Evolutionary conservation across 2,888 invertebrate genomes (phyloP).

Genomic region (Eurois occulta): DNA sequence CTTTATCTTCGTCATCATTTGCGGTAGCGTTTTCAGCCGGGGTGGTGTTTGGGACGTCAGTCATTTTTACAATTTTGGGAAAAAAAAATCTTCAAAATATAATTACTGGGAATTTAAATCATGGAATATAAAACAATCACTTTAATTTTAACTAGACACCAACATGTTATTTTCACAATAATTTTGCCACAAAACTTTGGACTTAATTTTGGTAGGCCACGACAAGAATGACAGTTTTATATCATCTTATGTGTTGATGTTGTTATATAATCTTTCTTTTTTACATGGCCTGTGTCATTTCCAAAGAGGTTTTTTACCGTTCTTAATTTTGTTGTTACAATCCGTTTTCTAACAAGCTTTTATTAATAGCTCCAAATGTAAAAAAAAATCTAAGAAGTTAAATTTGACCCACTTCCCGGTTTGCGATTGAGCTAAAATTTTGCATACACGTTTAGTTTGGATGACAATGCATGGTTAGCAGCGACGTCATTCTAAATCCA

Average conservation of each 20-base stretch:
- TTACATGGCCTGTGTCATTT: not conserved
- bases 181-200: conserved; percentile 49
- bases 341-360: no score
- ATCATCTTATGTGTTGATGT: not conserved
- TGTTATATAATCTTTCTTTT: not conserved
- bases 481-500: not conserved
- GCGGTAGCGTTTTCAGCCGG: conserved; percentile 20
- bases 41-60: conserved; percentile 22
- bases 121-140: conserved; percentile 11
- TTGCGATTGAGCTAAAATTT: no score
- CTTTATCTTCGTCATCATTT: conserved; percentile 74
- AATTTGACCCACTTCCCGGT: no score
- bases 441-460: not conserved
- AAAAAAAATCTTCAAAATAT: not conserved
- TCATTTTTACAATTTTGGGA: conserved; percentile 72
- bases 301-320: not conserved
- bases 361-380: no score
- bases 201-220: conserved; percentile 42
- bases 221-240: conserved; percentile 27
- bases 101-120: conserved; percentile 63
- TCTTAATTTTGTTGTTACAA: not conserved
- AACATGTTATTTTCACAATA: conserved; percentile 54
- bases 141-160: conserved; percentile 34
- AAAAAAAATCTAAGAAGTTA: no score
- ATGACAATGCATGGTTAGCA: not conserved